Evolutionary conservation across 2,888 invertebrate genomes (phyloP).

Genomic region (Drosophila mercatorum): DNA sequence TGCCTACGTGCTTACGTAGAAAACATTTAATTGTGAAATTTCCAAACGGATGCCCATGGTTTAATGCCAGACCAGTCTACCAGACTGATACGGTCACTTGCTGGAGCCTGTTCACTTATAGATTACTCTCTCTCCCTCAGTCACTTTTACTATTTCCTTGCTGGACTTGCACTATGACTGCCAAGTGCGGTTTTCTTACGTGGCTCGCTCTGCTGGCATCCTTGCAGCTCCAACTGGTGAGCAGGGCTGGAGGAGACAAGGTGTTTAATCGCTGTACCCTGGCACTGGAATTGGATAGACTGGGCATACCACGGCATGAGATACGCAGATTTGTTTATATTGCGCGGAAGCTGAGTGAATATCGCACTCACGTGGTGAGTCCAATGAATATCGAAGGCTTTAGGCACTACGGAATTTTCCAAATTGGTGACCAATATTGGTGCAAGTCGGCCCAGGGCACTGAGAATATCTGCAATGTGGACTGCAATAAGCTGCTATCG

Average conservation of each 20-base stretch:
- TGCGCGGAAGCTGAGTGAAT: not conserved
- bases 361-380: not conserved
- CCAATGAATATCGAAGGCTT: accelerated
- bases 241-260: not conserved
- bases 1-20: too few relatives aligned
- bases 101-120: too few relatives aligned
- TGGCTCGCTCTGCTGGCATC: not conserved
- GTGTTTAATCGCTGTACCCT: conserved; percentile 20
- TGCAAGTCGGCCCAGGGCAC: not conserved
- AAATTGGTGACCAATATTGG: conserved; percentile 14
- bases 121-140: too few relatives aligned
- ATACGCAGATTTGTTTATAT: conserved; percentile 20
- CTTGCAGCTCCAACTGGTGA: not conserved
- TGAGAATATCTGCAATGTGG: accelerated
- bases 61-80: too few relatives aligned
- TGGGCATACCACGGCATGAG: not conserved
- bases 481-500: not conserved
- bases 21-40: too few relatives aligned
- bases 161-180: too few relatives aligned
- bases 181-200: not conserved
- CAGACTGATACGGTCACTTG: too few relatives aligned
- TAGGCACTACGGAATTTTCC: conserved; percentile 22
- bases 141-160: too few relatives aligned
- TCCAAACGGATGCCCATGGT: too few relatives aligned
- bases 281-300: conserved; percentile 20